phyloP scores from a whole-genome alignment of 2,797 vertebrate genomes.

The Micromesistius poutassou region DNA sequence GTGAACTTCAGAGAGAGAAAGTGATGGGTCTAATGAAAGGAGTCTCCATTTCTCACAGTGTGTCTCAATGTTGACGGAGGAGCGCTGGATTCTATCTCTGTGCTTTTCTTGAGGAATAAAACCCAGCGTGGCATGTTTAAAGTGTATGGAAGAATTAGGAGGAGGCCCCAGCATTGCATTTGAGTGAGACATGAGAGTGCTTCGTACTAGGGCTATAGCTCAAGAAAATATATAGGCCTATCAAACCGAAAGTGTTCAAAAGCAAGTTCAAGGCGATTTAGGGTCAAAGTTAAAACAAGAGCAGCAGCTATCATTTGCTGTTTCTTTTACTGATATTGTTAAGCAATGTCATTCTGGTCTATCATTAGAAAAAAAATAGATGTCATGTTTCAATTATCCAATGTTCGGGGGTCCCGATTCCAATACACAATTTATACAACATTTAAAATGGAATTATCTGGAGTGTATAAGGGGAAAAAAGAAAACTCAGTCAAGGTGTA shows the following conservation, averaged over 20 bases:
- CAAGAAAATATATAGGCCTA: slow-evolving; percentile 44
- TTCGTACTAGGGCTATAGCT: slow-evolving; percentile 52
- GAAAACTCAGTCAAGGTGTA: background rate
- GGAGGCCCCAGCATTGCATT: slow-evolving; percentile 58
- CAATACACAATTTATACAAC: background rate
- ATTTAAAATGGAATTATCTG: background rate
- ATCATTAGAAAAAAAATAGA: slow-evolving; percentile 45
- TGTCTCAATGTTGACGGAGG: slow-evolving; percentile 75
- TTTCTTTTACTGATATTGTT: slow-evolving; percentile 46
- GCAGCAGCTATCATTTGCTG: slow-evolving; percentile 44
- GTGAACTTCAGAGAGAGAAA: slow-evolving; percentile 75
- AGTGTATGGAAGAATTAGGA: slow-evolving; percentile 62
- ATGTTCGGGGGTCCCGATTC: background rate
- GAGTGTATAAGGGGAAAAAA: background rate
- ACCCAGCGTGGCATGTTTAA: slow-evolving; percentile 52
- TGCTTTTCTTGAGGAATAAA: slow-evolving; percentile 70
- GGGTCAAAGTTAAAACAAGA: slow-evolving; percentile 53
- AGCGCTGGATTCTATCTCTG: slow-evolving; percentile 69
- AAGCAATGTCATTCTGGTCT: slow-evolving; percentile 39
- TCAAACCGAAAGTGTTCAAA: slow-evolving; percentile 61
- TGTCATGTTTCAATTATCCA: background rate
- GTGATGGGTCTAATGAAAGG: slow-evolving; percentile 74
- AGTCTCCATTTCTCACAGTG: slow-evolving; percentile 53
- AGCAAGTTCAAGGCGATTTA: slow-evolving; percentile 50
- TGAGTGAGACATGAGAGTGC: slow-evolving; percentile 30